A percentile compares a stretch with the other conserved stretches of the same genome.
Conservation (phyloP, 2,113 vertebrate species). For the Tachysurus vachellii region DNA sequence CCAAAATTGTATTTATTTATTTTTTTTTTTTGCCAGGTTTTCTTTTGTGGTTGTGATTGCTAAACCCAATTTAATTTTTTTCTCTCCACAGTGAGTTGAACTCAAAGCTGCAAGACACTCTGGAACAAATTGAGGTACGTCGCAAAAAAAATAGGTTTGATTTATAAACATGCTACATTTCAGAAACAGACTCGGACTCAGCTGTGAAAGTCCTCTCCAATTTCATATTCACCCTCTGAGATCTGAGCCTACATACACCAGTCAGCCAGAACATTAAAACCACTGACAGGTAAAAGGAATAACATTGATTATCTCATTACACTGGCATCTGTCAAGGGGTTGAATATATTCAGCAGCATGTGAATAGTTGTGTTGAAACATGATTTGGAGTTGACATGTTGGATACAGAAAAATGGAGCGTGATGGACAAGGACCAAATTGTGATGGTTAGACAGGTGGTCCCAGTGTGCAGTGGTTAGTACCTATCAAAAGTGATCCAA, state of each 20-base stretch:
- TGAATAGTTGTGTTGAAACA: no score
- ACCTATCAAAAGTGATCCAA: no score
- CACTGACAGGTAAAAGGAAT: no score
- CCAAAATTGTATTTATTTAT: neutral
- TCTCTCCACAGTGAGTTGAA: slow-evolving; percentile 84
- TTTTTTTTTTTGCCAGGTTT: neutral
- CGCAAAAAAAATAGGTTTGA: neutral
- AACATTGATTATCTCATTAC: no score
- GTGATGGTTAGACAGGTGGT: no score
- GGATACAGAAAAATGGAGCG: no score
- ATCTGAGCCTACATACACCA: neutral
- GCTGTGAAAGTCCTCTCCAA: neutral
- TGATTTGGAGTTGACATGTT: no score
- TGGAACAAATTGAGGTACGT: slow-evolving; percentile 98
- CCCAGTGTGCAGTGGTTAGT: no score
- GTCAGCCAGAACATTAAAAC: no score
- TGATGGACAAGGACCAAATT: no score
- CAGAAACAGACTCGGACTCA: neutral
- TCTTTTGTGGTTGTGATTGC: neutral
- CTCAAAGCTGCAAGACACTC: slow-evolving; percentile 97
- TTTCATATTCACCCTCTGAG: neutral
- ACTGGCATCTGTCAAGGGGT: no score
- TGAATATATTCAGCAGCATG: no score
- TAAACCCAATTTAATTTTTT: slow-evolving; percentile 24
- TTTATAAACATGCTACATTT: neutral